Conservation (phyloP, 2,888 invertebrate species). For the Drosophila ustulata region DNA sequence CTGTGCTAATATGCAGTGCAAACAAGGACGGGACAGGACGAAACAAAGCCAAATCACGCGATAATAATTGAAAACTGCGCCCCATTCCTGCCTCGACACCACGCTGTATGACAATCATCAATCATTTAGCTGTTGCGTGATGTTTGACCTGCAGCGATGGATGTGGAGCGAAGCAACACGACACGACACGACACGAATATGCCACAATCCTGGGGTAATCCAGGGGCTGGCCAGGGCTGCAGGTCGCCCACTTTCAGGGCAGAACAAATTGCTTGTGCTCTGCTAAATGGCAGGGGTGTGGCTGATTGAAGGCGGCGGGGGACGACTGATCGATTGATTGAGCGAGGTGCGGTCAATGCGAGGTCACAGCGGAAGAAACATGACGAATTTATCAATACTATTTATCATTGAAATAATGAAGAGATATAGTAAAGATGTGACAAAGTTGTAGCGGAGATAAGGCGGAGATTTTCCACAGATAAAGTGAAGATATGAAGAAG, state of each 20-base stretch:
- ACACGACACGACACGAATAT: no score
- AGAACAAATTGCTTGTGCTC: background rate
- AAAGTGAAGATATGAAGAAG: background rate
- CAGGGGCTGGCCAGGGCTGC: slow-evolving; percentile 18
- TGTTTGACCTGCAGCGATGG: slow-evolving; percentile 31
- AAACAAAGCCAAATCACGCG: slow-evolving; percentile 70
- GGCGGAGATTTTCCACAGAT: background rate
- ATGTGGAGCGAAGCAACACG: no score
- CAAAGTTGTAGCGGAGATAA: no score
- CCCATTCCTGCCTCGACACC: slow-evolving; percentile 9
- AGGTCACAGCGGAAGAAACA: background rate
- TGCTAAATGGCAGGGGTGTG: slow-evolving; percentile 1
- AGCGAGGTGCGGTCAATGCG: background rate
- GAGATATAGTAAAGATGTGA: background rate
- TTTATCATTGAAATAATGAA: no score
- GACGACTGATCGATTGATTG: slow-evolving; percentile 2
- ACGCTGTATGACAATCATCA: slow-evolving; percentile 76
- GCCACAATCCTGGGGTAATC: background rate
- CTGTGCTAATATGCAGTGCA: slow-evolving; percentile 40
- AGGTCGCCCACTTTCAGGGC: slow-evolving; percentile 9
- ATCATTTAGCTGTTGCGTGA: slow-evolving; percentile 71
- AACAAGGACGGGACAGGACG: slow-evolving; percentile 53
- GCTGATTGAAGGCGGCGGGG: background rate
- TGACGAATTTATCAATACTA: no score
- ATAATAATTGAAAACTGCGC: slow-evolving; percentile 69